Evolutionary conservation across 1,140 invertebrate species (phyloP).

Genomic region (Polypedilum pembai): DNA sequence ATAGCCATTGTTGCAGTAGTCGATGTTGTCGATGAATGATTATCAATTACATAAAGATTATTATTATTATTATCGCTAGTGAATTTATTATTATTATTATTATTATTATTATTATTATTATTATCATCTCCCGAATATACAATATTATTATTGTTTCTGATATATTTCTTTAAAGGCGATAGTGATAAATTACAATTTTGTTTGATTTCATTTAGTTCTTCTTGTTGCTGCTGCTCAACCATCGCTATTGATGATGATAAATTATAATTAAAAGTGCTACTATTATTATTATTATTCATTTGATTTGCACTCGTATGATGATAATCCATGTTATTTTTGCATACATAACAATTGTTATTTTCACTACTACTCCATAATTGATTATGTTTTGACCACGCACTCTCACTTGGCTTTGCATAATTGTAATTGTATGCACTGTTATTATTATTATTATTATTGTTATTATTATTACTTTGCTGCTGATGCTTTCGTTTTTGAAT

Average conservation of each 20-base stretch:
- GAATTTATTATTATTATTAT: conserved; percentile 23
- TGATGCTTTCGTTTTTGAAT: conserved; percentile 13
- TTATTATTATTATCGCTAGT: conserved; percentile 23
- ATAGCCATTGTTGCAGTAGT: background rate
- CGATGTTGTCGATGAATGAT: background rate
- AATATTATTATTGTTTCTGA: conserved; percentile 27
- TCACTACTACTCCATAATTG: conserved; percentile 42
- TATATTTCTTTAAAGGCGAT: conserved; percentile 27
- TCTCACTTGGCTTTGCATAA: background rate
- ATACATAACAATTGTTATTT: conserved; percentile 46
- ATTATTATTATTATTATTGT: conserved; percentile 4
- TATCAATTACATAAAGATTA: conserved; percentile 9
- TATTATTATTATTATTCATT: background rate
- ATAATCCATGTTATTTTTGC: conserved; percentile 44
- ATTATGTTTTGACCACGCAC: background rate
- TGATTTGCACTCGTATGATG: background rate
- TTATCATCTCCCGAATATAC: background rate
- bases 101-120: conserved; percentile 22
- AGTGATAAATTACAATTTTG: background rate
- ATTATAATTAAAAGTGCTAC: background rate
- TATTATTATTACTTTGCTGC: background rate
- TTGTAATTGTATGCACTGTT: background rate
- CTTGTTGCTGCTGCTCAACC: no score
- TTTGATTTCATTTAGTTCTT: conserved; percentile 3
- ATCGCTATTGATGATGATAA: background rate